Evolutionary conservation across 2,113 vertebrate genomes (phyloP).

Genomic region (Girardinichthys multiradiatus): DNA sequence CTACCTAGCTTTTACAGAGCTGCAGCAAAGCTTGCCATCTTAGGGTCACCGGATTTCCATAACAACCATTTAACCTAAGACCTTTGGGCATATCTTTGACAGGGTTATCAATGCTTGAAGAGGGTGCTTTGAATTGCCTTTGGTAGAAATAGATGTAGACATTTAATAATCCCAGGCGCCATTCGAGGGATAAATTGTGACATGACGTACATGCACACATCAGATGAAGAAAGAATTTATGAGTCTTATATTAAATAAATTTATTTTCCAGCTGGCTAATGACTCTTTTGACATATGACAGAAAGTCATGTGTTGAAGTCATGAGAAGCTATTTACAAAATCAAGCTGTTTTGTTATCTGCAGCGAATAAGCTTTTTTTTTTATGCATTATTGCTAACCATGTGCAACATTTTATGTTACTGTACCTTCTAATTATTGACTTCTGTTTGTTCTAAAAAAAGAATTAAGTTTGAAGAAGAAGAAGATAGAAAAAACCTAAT

Average conservation of each 20-base stretch:
- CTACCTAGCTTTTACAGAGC: too few relatives aligned
- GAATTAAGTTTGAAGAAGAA: not conserved
- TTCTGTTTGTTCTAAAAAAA: not conserved
- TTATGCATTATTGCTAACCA: not conserved
- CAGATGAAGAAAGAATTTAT: not conserved
- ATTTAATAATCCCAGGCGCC: not conserved
- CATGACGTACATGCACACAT: not conserved
- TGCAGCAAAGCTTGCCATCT: not conserved
- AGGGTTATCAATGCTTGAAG: not conserved
- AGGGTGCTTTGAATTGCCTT: not conserved
- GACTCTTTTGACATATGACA: conserved; percentile 18
- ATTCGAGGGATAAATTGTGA: not conserved
- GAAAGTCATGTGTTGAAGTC: conserved; percentile 26
- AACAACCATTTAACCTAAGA: not conserved
- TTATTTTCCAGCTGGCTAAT: not conserved
- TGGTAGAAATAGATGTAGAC: not conserved
- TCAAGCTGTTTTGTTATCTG: not conserved
- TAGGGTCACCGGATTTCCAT: not conserved
- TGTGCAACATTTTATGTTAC: not conserved
- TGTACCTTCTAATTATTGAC: not conserved
- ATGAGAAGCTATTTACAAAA: conserved; percentile 13
- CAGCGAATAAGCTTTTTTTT: not conserved
- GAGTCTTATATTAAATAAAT: conserved; percentile 1
- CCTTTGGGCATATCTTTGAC: not conserved
- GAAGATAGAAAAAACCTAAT: not conserved